Conservation (phyloP, 2,888 invertebrate species). For the Tipula unca region DNA sequence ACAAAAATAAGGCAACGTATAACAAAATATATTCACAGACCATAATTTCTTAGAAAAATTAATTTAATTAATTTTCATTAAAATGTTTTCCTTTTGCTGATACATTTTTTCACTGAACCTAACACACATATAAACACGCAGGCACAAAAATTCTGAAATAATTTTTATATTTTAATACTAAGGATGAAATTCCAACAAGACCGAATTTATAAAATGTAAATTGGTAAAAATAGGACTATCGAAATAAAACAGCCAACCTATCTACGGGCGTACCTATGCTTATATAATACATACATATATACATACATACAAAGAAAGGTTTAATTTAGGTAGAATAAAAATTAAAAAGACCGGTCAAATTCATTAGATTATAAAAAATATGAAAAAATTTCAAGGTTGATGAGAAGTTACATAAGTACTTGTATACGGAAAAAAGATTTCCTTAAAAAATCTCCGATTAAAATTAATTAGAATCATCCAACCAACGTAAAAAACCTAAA, state of each 20-base stretch:
- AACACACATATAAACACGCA: neutral
- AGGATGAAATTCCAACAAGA: neutral
- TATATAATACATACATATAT: neutral
- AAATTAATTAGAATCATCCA: neutral
- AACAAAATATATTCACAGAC: neutral
- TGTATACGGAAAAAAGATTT: neutral
- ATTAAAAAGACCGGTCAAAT: neutral
- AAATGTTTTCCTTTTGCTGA: neutral
- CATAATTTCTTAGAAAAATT: neutral
- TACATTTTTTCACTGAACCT: neutral
- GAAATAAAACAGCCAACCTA: neutral
- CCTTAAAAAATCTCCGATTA: neutral
- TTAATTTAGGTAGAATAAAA: neutral
- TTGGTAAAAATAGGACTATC: neutral
- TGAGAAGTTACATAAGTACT: neutral
- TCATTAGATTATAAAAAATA: neutral
- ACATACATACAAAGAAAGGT: neutral
- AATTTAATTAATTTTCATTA: slow-evolving; percentile 8
- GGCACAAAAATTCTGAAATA: neutral
- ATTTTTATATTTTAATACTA: neutral
- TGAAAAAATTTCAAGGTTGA: neutral
- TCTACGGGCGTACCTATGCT: neutral
- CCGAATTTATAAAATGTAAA: neutral
- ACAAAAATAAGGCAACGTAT: neutral
- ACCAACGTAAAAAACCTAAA: neutral